Percentiles rank a stretch among this genome's conserved stretches.
These are phyloP conservation scores for Bujurquina vittata DNA, from an alignment of 2,113 vertebrate genomes.

Conservation along the genomic window DNA sequence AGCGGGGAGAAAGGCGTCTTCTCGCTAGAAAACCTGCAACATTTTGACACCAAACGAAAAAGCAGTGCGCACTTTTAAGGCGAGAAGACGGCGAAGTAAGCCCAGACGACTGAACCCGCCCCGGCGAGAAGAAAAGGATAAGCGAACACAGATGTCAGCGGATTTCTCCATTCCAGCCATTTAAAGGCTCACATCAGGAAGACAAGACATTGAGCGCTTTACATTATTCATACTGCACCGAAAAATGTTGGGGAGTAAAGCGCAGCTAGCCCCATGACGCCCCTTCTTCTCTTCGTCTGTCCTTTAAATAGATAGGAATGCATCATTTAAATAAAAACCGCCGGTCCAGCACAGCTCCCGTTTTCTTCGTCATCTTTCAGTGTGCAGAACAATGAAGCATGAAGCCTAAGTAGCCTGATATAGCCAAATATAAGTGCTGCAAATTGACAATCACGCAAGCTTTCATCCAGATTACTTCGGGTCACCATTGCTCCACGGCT, in stretches of 20 bases:
- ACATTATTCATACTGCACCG: constrained; percentile 11
- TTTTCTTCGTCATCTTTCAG: background rate
- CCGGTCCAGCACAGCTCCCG: constrained; percentile 32
- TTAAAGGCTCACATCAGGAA: constrained; percentile 50
- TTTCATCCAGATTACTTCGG: constrained; percentile 13
- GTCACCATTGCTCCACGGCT: constrained; percentile 11
- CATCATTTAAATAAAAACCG: constrained; percentile 53
- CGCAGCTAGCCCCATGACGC: constrained; percentile 47
- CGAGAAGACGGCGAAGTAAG: constrained; percentile 49
- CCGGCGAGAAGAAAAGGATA: constrained; percentile 63
- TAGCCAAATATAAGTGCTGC: constrained; percentile 6
- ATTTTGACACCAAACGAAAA: constrained; percentile 27
- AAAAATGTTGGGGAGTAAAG: constrained; percentile 38
- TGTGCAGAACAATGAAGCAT: constrained; percentile 67
- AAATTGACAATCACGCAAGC: constrained; percentile 47
- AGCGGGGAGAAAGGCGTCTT: constrained; percentile 60
- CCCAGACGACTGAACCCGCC: constrained; percentile 57
- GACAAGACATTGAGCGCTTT: constrained; percentile 41
- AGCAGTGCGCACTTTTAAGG: background rate
- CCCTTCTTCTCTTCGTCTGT: constrained; percentile 49
- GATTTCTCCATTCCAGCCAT: constrained; percentile 62
- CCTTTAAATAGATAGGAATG: constrained; percentile 68
- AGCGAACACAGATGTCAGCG: constrained; percentile 73
- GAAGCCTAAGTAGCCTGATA: constrained; percentile 49
- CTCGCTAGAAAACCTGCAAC: constrained; percentile 38